Conservation (phyloP, 2,113 vertebrate genomes). For the Hiodon alosoides region DNA sequence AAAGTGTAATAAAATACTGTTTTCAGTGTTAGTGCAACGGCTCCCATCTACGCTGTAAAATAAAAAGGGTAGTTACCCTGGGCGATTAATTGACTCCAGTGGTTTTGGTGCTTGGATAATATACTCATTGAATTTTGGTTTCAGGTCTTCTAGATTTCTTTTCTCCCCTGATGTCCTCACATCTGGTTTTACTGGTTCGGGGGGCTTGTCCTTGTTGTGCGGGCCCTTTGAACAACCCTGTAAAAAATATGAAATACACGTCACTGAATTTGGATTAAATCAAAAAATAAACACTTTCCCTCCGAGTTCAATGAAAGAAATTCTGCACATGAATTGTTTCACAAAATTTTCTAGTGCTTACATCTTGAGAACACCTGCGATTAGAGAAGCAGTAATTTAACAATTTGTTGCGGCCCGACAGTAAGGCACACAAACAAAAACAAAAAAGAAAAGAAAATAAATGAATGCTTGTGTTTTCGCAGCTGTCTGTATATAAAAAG, state of each 20-base stretch:
- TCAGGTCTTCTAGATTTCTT: slow-evolving; percentile 72
- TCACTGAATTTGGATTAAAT: background rate
- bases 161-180: slow-evolving; percentile 80
- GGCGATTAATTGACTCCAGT: slow-evolving; percentile 79
- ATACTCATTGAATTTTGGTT: slow-evolving; percentile 83
- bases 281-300: background rate
- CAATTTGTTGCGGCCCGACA: too few species aligned
- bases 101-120: slow-evolving; percentile 90
- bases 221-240: slow-evolving; percentile 92
- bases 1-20: too few species aligned
- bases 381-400: too few species aligned
- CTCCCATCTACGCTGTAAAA: background rate
- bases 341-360: background rate
- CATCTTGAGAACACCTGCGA: background rate
- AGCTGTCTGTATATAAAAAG: too few species aligned
- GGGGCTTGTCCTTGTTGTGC: slow-evolving; percentile 92
- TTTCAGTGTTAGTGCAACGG: background rate
- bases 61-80: slow-evolving; percentile 65
- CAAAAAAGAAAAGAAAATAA: too few species aligned
- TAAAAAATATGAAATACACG: slow-evolving; percentile 1
- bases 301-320: background rate
- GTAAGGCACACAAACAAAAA: too few species aligned
- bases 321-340: background rate
- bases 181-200: slow-evolving; percentile 88
- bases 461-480: background rate